Conservation (phyloP, 2,888 invertebrate genomes). For the Sialis lutaria region DNA sequence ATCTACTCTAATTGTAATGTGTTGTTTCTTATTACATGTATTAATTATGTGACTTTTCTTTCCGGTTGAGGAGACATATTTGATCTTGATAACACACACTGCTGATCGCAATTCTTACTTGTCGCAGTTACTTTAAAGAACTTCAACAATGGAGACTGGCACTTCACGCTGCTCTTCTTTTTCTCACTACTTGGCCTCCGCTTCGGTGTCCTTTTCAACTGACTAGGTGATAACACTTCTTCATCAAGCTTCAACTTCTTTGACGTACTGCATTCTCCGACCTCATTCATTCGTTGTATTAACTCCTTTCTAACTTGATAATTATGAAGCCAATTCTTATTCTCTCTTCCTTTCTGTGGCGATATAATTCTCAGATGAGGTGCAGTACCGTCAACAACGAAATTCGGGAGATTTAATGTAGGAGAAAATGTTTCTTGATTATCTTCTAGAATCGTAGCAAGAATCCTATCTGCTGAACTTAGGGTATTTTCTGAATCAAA, state of each 20-base stretch:
- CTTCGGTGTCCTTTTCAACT: not conserved
- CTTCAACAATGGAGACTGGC: slow-evolving; percentile 15
- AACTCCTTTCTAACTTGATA: slow-evolving; percentile 34
- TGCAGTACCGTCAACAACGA: slow-evolving; percentile 55
- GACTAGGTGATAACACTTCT: not conserved
- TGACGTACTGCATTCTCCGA: slow-evolving; percentile 14
- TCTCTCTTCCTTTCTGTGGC: slow-evolving; percentile 43
- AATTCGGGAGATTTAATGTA: slow-evolving; percentile 57
- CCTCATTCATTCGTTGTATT: slow-evolving; percentile 16
- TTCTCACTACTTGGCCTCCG: slow-evolving; percentile 10
- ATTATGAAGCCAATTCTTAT: slow-evolving; percentile 56
- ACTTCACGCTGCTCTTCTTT: slow-evolving; percentile 2
- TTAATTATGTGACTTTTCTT: too few species aligned
- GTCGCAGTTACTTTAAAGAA: slow-evolving; percentile 18
- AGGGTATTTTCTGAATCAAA: slow-evolving; percentile 23
- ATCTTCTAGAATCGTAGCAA: slow-evolving; percentile 17
- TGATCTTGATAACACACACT: not conserved
- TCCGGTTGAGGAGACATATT: too few species aligned
- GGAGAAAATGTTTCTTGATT: slow-evolving; percentile 28
- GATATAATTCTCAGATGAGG: slow-evolving; percentile 56
- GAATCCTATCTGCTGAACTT: slow-evolving; percentile 12
- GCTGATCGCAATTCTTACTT: not conserved
- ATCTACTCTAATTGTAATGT: not conserved
- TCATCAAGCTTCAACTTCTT: slow-evolving; percentile 16
- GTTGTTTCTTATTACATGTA: too few species aligned